These are phyloP conservation scores for Andrena trimmerana DNA, from an alignment of 2,888 invertebrate species.

Conservation along the genomic window DNA sequence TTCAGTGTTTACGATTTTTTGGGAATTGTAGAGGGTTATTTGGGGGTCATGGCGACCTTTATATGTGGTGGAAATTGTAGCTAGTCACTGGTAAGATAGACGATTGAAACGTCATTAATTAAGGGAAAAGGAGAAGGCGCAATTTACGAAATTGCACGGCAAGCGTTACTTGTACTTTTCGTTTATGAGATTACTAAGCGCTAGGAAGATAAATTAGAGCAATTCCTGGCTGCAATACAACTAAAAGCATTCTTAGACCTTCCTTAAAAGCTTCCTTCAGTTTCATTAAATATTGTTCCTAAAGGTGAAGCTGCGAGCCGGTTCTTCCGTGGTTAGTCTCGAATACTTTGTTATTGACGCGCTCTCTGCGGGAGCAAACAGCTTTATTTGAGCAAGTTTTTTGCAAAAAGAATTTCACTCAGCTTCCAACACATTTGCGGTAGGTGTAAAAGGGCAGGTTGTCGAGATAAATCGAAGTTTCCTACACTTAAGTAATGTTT, in stretches of 20 bases:
- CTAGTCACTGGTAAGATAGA: neutral
- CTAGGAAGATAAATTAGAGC: constrained; percentile 45
- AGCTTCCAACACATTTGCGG: neutral
- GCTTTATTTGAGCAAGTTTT: neutral
- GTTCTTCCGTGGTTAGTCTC: constrained; percentile 7
- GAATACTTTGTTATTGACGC: constrained; percentile 29
- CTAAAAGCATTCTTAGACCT: constrained; percentile 50
- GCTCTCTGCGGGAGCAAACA: neutral
- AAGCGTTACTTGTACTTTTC: constrained; percentile 39
- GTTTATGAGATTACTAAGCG: constrained; percentile 42
- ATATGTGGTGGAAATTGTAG: neutral
- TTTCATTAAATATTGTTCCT: constrained; percentile 51
- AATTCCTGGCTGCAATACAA: constrained; percentile 51
- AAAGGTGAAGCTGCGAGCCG: neutral
- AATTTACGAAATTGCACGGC: constrained; percentile 53
- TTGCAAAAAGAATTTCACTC: neutral
- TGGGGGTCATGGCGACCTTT: no score
- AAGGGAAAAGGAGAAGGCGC: constrained; percentile 7
- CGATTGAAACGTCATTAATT: constrained; percentile 46
- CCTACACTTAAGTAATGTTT: no score
- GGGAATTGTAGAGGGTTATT: no score
- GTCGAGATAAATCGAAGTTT: neutral
- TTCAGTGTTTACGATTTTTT: no score
- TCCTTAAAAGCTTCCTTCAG: constrained; percentile 48
- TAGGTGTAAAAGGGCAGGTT: neutral